Conservation (phyloP, 2,113 vertebrate species). For the Pluvianellus socialis region DNA sequence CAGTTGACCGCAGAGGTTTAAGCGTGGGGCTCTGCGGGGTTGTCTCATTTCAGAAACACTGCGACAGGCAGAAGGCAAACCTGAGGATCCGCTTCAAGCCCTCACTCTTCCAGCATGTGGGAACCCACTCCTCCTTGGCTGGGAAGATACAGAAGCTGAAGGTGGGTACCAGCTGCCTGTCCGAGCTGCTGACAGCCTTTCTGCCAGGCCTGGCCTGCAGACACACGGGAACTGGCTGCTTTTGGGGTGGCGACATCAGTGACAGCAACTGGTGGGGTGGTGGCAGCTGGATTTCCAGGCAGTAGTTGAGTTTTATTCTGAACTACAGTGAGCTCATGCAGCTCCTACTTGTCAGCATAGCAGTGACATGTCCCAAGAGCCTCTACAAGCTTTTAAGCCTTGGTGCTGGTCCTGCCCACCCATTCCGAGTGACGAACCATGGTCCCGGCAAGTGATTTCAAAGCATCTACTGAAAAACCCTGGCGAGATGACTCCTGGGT, state of each 20-base stretch:
- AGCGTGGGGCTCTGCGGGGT: background rate
- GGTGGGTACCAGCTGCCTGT: slow-evolving; percentile 70
- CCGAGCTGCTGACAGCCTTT: background rate
- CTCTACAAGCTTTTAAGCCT: background rate
- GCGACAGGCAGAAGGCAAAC: slow-evolving; percentile 97
- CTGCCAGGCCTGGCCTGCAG: background rate
- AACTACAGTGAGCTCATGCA: background rate
- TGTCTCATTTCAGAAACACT: slow-evolving; percentile 87
- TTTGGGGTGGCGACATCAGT: background rate
- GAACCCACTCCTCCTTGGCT: slow-evolving; percentile 95
- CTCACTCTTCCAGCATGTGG: slow-evolving; percentile 96
- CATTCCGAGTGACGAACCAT: background rate
- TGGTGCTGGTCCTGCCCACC: background rate
- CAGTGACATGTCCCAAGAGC: background rate
- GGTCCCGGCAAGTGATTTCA: fast-evolving
- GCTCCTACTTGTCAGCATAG: background rate
- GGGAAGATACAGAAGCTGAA: slow-evolving; percentile 99
- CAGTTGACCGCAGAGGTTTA: background rate
- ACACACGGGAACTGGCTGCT: fast-evolving
- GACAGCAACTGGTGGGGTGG: background rate
- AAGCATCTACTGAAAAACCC: background rate
- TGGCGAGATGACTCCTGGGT: background rate
- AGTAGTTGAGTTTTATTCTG: background rate
- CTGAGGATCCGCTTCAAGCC: slow-evolving; percentile 98
- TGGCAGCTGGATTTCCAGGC: background rate